Conservation (phyloP, 1,140 invertebrate species). For the Nilaparvata lugens region DNA sequence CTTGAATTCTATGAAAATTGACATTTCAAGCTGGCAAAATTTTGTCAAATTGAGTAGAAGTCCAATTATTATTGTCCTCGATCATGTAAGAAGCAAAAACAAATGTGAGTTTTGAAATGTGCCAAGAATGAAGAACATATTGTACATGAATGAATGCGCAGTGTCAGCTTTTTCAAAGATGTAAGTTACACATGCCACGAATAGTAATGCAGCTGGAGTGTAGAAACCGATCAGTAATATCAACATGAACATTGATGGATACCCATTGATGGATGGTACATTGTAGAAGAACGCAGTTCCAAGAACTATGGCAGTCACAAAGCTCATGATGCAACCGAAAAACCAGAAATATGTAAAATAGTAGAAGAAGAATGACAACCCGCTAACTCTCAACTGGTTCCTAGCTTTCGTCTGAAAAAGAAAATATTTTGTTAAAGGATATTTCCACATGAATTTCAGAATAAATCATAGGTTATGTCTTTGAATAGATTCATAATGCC, state of each 20-base stretch:
- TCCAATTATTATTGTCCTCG: too few relatives aligned
- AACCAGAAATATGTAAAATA: slow-evolving; percentile 67
- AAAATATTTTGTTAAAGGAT: background rate
- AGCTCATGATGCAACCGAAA: slow-evolving; percentile 51
- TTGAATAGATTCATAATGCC: too few relatives aligned
- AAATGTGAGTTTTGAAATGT: too few relatives aligned
- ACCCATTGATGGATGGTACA: slow-evolving; percentile 53
- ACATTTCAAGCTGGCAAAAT: too few relatives aligned
- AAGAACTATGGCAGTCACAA: slow-evolving; percentile 55
- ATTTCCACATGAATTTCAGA: too few relatives aligned
- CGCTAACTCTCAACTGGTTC: slow-evolving; percentile 74
- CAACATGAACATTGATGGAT: slow-evolving; percentile 57
- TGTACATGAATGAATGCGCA: slow-evolving; percentile 65
- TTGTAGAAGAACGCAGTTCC: slow-evolving; percentile 57
- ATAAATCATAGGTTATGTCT: too few relatives aligned
- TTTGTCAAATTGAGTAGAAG: too few relatives aligned
- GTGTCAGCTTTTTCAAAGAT: slow-evolving; percentile 74
- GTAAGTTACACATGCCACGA: slow-evolving; percentile 65
- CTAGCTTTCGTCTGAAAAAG: slow-evolving; percentile 64
- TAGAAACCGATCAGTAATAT: slow-evolving; percentile 58
- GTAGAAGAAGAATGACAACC: slow-evolving; percentile 65
- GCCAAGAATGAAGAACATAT: slow-evolving; percentile 37
- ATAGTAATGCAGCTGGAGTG: slow-evolving; percentile 62
- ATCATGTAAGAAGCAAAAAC: too few relatives aligned
- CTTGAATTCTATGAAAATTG: too few relatives aligned